Percentiles rank a stretch among this genome's conserved stretches.
Evolutionary conservation across 1,140 invertebrate species (phyloP).

Genomic region (Heliconius eleuchia): DNA sequence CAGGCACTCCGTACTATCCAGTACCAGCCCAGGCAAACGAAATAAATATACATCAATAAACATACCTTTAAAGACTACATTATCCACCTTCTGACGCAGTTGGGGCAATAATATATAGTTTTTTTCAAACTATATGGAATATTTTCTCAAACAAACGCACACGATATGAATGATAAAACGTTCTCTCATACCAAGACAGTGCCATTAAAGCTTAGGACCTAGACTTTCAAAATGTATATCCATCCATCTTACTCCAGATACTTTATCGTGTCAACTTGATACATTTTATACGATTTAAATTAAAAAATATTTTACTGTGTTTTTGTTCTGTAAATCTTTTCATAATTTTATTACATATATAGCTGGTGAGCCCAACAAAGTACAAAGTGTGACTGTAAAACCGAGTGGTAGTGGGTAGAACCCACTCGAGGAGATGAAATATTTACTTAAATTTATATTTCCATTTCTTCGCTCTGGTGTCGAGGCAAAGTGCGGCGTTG

Average conservation of each 20-base stretch:
- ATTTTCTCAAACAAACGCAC: not conserved
- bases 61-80: no score
- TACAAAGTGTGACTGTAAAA: no score
- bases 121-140: not conserved
- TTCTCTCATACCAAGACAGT: not conserved
- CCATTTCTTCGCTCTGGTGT: no score
- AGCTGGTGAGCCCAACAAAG: no score
- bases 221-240: not conserved
- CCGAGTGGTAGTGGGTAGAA: no score
- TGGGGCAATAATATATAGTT: not conserved
- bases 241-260: not conserved
- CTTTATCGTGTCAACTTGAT: not conserved
- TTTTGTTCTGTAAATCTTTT: not conserved
- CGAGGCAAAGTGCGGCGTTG: no score
- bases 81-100: not conserved
- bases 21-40: no score
- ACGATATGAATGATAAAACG: not conserved
- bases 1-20: no score
- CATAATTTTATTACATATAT: no score
- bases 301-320: not conserved
- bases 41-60: no score
- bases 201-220: not conserved
- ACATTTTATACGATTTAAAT: not conserved
- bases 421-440: no score
- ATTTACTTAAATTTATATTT: no score